Conservation (phyloP, 2,888 invertebrate genomes). For the Diplolepis rosae region DNA sequence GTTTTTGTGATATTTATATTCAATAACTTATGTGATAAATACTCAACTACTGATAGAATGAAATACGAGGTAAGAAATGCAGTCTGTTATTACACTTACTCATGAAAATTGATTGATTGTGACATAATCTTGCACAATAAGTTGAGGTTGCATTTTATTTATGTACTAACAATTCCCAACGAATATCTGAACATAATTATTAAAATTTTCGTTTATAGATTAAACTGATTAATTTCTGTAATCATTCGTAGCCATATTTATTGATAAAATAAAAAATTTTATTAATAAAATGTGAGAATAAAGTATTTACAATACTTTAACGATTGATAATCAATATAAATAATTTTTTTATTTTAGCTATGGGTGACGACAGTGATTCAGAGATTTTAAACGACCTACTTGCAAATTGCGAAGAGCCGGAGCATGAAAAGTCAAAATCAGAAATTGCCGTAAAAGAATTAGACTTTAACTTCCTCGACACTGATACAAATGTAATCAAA, state of each 20-base stretch:
- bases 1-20: background rate
- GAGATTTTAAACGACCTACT: constrained; percentile 41
- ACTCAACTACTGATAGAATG: background rate
- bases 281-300: background rate
- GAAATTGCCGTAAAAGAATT: constrained; percentile 52
- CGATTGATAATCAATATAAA: background rate
- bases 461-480: constrained; percentile 63
- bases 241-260: no score
- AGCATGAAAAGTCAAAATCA: constrained; percentile 15
- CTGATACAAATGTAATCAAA: constrained; percentile 34
- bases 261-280: no score
- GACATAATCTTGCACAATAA: background rate
- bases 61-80: background rate
- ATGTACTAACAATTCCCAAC: background rate
- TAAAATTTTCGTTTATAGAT: background rate
- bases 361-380: constrained; percentile 35
- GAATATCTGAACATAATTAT: background rate
- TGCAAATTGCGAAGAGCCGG: constrained; percentile 1
- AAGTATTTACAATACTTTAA: background rate
- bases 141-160: background rate
- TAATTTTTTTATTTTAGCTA: background rate
- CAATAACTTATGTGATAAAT: background rate
- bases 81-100: background rate
- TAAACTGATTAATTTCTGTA: background rate
- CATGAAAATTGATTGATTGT: background rate